phyloP scores from a whole-genome alignment of 2,888 invertebrate species.

The Caenorhabditis wallacei region DNA sequence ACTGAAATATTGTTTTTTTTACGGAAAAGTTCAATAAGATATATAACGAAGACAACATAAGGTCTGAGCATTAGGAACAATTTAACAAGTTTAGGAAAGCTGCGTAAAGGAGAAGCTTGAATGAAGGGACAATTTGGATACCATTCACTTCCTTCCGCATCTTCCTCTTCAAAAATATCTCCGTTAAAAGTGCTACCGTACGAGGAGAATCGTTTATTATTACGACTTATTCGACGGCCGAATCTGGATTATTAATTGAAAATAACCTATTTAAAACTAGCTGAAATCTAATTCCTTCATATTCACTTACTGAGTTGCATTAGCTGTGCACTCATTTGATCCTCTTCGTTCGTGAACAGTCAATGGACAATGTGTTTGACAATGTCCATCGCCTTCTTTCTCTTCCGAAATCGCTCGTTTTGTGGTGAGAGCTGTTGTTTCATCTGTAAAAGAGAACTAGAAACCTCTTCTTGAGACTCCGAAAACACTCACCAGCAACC shows the following conservation, averaged over 20 bases:
- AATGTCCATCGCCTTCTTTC: conserved; percentile 68
- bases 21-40: too few species aligned
- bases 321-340: conserved; percentile 67
- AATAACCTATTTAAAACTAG: too few species aligned
- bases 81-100: not conserved
- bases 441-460: conserved; percentile 29
- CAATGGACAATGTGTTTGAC: conserved; percentile 76
- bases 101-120: too few species aligned
- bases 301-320: conserved; percentile 68
- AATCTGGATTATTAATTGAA: conserved; percentile 1
- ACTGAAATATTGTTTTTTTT: conserved; percentile 58
- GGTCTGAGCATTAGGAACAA: not conserved
- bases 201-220: conserved; percentile 39
- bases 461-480: not conserved
- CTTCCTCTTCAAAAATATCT: conserved; percentile 3
- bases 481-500: conserved; percentile 28
- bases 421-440: conserved; percentile 53
- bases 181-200: conserved; percentile 54
- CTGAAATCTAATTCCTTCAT: too few species aligned
- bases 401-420: conserved; percentile 48
- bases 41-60: not conserved
- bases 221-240: conserved; percentile 43
- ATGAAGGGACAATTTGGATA: conserved; percentile 16
- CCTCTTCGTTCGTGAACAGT: conserved; percentile 70
- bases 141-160: conserved; percentile 46